Conservation (phyloP, 2,797 vertebrate genomes). For the Labroides dimidiatus region DNA sequence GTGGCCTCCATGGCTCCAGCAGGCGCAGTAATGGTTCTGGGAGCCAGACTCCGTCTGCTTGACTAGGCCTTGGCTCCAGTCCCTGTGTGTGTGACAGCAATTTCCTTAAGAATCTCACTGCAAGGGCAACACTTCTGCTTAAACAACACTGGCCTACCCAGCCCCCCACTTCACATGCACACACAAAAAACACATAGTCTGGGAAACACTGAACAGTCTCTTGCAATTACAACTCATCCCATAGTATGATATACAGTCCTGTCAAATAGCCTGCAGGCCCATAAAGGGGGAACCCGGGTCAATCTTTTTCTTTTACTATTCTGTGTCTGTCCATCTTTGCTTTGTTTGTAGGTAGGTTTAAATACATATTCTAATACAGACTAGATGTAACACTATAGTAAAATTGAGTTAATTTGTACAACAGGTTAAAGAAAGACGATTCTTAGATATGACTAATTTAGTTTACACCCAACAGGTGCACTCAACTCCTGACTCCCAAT, state of each 20-base stretch:
- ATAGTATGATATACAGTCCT: constrained; percentile 72
- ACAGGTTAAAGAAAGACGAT: too few relatives aligned
- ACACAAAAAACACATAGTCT: constrained; percentile 21
- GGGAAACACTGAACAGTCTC: constrained; percentile 70
- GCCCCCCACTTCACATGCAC: neutral
- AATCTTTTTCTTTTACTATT: constrained; percentile 27
- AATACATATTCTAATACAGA: neutral
- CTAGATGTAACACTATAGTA: too few relatives aligned
- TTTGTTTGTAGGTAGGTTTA: neutral
- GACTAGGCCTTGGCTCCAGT: constrained; percentile 79
- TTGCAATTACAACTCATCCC: constrained; percentile 70
- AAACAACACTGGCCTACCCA: constrained; percentile 36
- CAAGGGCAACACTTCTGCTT: constrained; percentile 84
- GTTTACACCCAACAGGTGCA: too few relatives aligned
- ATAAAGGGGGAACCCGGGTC: constrained; percentile 19
- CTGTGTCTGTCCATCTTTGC: constrained; percentile 16
- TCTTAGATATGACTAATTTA: too few relatives aligned
- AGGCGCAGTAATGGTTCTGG: constrained; percentile 85
- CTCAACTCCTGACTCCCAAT: too few relatives aligned
- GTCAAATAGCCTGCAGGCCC: constrained; percentile 55
- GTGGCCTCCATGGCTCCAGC: constrained; percentile 79
- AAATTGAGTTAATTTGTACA: too few relatives aligned
- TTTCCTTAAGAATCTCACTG: constrained; percentile 91
- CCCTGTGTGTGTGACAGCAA: constrained; percentile 86
- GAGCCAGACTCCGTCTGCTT: constrained; percentile 84